Evolutionary conservation across 1,140 invertebrate species (phyloP), one percentile per base, ranked within the genome.

Genomic region (Lordiphosa stackelbergi): DNA sequence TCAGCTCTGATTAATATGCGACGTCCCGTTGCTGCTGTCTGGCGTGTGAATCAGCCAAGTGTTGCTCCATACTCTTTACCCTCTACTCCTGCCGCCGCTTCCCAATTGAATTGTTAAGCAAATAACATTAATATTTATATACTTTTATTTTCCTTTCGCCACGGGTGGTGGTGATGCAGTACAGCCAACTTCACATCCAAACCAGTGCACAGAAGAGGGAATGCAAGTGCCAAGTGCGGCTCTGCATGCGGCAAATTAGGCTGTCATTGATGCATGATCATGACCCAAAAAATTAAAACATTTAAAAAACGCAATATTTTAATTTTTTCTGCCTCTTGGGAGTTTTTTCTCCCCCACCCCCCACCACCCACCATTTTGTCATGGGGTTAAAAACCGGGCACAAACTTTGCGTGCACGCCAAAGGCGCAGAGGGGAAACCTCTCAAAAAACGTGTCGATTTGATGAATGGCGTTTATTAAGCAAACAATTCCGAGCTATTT

Each of bases 51-150:
- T 37, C 54, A 35, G 41, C 64, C 77, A 66, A 83, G 73, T 83
- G 77, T 83, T 69, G 51, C 68, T 61, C 36, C 59, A 59, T 49
- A 56, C 65, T 61, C 51, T 49, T 19, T 48, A 34, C 24, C 43
- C 16, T 7, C 22, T 40, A 1, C n/a, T n/a, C 13, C 6, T 13
- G 10, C n/a, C 9, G 5, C 24, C 34, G 3, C 2, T 31, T 8
- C 41, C 63, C 64, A 73, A 83, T 83, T 84, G 77, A 83, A 84
- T 78, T 74, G 69, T 83, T 83, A 73, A 69, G 78, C 78, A 83
- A 84, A 83, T 69, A 84, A 69, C 73, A 84, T 83, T 83, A 83
- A 84, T 83, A 83, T 83, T 83, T 84, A 83, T 84, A 83, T 81
- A 72, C 63, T 66, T 73, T 59, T 59, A 66, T 19, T 36, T 6